phyloP scores from a whole-genome alignment of 2,888 invertebrate species.

The Disparrhopalites patrizii region DNA sequence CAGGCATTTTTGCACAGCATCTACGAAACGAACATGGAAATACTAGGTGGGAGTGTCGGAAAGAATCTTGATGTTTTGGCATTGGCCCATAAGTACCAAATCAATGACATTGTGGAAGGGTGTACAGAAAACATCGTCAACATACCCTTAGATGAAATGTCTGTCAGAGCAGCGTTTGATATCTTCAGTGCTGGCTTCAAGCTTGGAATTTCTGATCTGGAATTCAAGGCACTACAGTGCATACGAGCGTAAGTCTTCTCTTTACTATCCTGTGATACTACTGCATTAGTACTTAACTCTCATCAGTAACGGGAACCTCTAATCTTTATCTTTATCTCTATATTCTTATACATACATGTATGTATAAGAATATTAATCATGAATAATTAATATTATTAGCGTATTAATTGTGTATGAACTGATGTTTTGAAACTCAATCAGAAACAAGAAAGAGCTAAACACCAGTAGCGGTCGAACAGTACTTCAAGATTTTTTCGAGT shows the following conservation, averaged over 20 bases:
- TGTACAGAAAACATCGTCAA: slow-evolving; percentile 1
- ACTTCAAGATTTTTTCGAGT: background rate
- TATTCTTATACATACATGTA: too few species aligned
- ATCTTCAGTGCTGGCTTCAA: slow-evolving; percentile 8
- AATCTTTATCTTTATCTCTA: too few species aligned
- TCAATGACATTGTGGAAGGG: background rate
- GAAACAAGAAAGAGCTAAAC: background rate
- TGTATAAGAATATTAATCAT: too few species aligned
- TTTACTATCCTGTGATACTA: too few species aligned
- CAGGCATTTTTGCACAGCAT: background rate
- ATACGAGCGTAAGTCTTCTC: slow-evolving; percentile 6
- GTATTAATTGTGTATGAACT: too few species aligned
- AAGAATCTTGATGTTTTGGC: slow-evolving; percentile 8
- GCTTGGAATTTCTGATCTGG: slow-evolving; percentile 11
- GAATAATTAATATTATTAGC: too few species aligned
- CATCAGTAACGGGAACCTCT: too few species aligned
- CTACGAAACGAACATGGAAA: background rate
- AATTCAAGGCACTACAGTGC: slow-evolving; percentile 9
- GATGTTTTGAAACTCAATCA: too few species aligned
- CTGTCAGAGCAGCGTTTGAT: slow-evolving; percentile 4
- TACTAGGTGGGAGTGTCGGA: background rate
- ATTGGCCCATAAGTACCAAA: slow-evolving; percentile 18
- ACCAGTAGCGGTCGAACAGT: background rate
- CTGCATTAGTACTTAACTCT: too few species aligned
- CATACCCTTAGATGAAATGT: slow-evolving; percentile 3